Percentiles rank a stretch among this genome's conserved stretches.
phyloP scores from a whole-genome alignment of 2,888 invertebrate genomes.

The Agrotis clavis region DNA sequence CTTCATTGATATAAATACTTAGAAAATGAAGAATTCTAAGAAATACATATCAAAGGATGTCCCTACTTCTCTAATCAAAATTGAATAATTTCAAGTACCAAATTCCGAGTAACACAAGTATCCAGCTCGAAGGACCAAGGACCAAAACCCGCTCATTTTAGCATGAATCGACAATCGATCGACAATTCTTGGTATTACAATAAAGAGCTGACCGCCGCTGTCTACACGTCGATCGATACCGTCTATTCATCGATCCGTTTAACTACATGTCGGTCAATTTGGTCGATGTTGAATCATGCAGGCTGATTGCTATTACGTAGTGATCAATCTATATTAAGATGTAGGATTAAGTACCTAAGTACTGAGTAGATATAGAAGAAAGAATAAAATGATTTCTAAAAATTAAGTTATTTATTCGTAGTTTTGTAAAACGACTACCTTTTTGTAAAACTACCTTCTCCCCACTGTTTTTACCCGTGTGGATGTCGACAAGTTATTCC shows the following conservation, averaged over 20 bases:
- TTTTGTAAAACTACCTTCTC: too few species aligned
- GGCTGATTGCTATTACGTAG: conserved; percentile 36
- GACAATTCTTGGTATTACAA: conserved; percentile 27
- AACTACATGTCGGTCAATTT: conserved; percentile 5
- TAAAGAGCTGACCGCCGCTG: conserved; percentile 22
- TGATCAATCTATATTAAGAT: not conserved
- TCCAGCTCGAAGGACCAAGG: conserved; percentile 15
- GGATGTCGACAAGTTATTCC: too few species aligned
- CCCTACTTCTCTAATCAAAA: not conserved
- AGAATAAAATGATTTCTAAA: not conserved
- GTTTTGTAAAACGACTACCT: not conserved
- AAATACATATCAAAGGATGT: not conserved
- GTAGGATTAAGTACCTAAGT: too few species aligned
- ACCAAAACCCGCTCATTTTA: conserved; percentile 18
- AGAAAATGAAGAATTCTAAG: not conserved
- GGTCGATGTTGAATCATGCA: conserved; percentile 17
- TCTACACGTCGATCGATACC: conserved; percentile 27
- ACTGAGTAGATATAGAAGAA: too few species aligned
- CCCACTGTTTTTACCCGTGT: too few species aligned
- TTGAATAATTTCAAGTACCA: not conserved
- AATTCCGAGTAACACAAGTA: conserved; percentile 3
- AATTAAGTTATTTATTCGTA: not conserved
- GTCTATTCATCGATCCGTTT: not conserved
- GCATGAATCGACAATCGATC: conserved; percentile 4
- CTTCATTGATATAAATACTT: not conserved